Evolutionary conservation across 2,797 vertebrate species (phyloP), one percentile per base, ranked within the genome.

Genomic region (Karalla daura): DNA sequence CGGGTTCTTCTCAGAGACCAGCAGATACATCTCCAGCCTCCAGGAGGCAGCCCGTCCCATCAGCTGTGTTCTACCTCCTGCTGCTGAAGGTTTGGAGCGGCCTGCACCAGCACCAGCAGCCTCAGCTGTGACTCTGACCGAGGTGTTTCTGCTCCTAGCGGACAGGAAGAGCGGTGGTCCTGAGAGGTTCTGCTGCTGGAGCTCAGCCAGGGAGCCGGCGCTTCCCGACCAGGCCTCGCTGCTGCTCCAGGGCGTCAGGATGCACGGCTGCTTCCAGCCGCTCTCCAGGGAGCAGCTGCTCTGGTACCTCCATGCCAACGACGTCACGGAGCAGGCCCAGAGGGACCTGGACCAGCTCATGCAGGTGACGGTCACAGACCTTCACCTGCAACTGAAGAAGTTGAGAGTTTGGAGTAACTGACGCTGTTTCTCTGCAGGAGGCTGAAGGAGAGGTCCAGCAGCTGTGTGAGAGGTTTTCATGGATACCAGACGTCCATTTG

Each of bases 321-420:
- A 80, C 20, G 14, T 43, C 12, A 85, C 92, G 51, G 76, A 88
- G 46, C 73, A 76, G 41, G 89, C 72, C 3, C 73, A 89, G 65
- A 74, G 63, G 28, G 65, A 80, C 27, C 90, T 90, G 43, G 56
- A 54, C 9, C 17, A 54, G 17, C 69, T 93, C 47, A 80, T 93
- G 53, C 71, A 93, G 93, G 96, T 87, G 68, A n/a, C n/a, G n/a
- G n/a, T n/a, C n/a, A n/a, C n/a, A 89, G 81, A 39, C 11, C 21
- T 5, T 33, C 9, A 28, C 0, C 59, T 75, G 59, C 5, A 21
- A 40, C 11, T 52, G 7, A 15, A 51, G 8, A 5, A 13, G 11
- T 1, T 15, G 4, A 13, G 1, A 35, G 4, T 39, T 51, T 50
- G 0, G 14, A 3, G 14, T 49, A 25, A 41, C 21, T 59, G 0